Conservation (phyloP, 1,140 invertebrate species). For the Aphelenchoides besseyi region DNA sequence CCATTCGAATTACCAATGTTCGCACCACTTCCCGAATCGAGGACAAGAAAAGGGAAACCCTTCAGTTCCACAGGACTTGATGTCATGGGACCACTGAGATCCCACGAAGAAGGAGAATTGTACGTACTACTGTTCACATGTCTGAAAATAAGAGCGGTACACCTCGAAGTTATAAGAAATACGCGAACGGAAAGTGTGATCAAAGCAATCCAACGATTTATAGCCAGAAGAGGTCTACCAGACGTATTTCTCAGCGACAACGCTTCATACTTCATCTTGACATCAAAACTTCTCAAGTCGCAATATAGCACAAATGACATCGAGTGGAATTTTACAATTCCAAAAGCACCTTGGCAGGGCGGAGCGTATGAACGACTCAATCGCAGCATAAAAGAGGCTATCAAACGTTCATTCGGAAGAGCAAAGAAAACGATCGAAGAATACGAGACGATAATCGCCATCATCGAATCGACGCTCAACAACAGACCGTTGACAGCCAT, state of each 20-base stretch:
- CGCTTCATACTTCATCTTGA: neutral
- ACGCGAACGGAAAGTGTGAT: neutral
- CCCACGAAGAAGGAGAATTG: neutral
- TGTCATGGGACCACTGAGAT: neutral
- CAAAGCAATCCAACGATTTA: neutral
- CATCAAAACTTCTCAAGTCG: neutral
- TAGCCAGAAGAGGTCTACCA: neutral
- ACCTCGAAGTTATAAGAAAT: neutral
- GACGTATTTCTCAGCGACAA: neutral
- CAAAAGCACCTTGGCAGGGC: neutral
- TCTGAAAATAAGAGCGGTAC: neutral
- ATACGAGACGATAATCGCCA: neutral
- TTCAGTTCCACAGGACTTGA: neutral
- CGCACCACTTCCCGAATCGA: neutral
- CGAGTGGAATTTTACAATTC: neutral
- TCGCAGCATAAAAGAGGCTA: neutral
- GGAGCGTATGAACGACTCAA: neutral
- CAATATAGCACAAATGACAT: neutral
- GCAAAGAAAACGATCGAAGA: neutral
- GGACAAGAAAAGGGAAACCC: neutral
- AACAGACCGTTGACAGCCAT: neutral
- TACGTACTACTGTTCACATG: neutral
- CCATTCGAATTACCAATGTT: constrained; percentile 3
- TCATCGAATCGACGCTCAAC: constrained; percentile 6
- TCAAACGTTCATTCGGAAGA: constrained; percentile 2